Evolutionary conservation across 2,797 vertebrate species (phyloP).

Genomic region (Anguilla marmorata): DNA sequence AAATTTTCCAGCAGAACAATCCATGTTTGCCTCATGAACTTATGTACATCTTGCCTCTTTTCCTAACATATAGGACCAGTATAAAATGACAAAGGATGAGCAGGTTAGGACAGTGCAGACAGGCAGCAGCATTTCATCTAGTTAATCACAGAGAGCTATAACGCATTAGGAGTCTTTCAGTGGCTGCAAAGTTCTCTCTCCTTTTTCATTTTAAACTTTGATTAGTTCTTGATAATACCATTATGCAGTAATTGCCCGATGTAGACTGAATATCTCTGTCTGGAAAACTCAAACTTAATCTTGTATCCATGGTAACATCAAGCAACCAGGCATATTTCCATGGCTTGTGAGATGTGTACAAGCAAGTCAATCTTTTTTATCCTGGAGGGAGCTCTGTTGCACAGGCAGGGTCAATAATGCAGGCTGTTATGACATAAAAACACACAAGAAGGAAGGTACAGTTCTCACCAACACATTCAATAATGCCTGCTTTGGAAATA

Average conservation of each 20-base stretch:
- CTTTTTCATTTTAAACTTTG: conserved; percentile 39
- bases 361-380: conserved; percentile 7
- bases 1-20: not conserved
- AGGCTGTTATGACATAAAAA: not conserved
- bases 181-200: conserved; percentile 27
- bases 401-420: not conserved
- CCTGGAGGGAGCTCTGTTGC: not conserved
- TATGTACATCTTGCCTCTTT: not conserved
- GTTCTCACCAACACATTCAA: not conserved
- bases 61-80: not conserved
- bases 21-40: not conserved
- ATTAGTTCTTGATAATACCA: conserved; percentile 49
- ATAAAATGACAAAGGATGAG: not conserved
- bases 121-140: conserved; percentile 41
- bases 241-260: conserved; percentile 69
- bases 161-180: conserved; percentile 38
- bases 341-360: not conserved
- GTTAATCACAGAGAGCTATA: conserved; percentile 37
- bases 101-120: conserved; percentile 36
- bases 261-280: conserved; percentile 64
- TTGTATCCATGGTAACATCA: conserved; percentile 45
- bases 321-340: conserved; percentile 33
- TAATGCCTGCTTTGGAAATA: not conserved
- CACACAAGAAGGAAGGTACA: not conserved
- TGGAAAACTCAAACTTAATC: conserved; percentile 58